Evolutionary conservation across 2,888 invertebrate species (phyloP), one percentile per base, ranked within the genome.

Genomic region (Trichogramma evanescens): DNA sequence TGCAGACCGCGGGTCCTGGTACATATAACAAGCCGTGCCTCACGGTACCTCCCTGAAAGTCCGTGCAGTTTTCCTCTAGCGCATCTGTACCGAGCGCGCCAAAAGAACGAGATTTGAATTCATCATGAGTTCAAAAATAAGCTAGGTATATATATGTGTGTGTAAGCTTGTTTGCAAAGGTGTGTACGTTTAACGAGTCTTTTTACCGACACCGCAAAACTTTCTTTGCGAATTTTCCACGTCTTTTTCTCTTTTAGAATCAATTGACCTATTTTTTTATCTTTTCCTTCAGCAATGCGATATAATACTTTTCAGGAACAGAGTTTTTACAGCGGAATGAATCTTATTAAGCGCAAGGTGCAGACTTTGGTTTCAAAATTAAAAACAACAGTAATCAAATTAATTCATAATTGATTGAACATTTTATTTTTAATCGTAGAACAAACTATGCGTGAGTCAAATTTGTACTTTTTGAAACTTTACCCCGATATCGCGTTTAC

Each of bases 1-100:
- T 89, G 77, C 91, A 91, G 56, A 91, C 90, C 5, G 90, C 89
- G 5, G 91, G 91, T 55, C 91, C 91, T 8, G 91, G 91, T 65
- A 91, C 91, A 78, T 91, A 91, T 57, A 89, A 81, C 69, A 89
- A 82, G 8, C 91, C 91, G 78, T 91, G 91, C 43, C 84, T 83
- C 44, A 91, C 86, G 8, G 85, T 83, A 75, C 87, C 86, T 58
- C 90, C 90, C 79, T 91, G 89, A 82, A 90, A 91, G 81, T 91
- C 91, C 66, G 85, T 86, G 76, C 91, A 91, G 78, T 90, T 88
- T 76, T 91, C 89, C 75, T 89, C 88, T 69, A 87, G 78, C 68
- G 83, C 83, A 68, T 80, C 88, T 88, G 80, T 41, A 79, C 50
- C 13, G 13, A 42, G 59, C 57, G 57, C 63, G 57, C 48, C 43